Evolutionary conservation across 2,888 invertebrate genomes (phyloP).

Genomic region (Pammene aurita): DNA sequence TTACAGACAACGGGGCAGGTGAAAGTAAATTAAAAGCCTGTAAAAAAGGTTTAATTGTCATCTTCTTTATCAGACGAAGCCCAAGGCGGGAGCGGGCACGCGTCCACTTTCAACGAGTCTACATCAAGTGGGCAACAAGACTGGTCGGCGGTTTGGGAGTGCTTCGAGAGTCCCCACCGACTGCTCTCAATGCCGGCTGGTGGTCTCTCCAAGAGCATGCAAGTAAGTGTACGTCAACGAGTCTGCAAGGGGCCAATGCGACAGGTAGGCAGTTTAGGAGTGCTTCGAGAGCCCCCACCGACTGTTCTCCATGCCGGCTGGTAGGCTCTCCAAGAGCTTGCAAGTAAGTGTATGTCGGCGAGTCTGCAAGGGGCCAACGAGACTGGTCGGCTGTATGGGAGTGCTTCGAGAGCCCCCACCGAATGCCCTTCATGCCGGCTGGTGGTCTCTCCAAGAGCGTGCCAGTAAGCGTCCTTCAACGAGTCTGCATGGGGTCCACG

Average conservation of each 20-base stretch:
- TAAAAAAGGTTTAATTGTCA: no score
- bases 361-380: slow-evolving; percentile 84
- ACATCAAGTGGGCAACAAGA: slow-evolving; percentile 87
- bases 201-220: slow-evolving; percentile 90
- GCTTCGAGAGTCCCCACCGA: slow-evolving; percentile 91
- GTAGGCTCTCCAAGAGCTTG: no score
- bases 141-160: slow-evolving; percentile 93
- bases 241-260: not conserved
- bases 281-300: no score
- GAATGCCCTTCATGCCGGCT: slow-evolving; percentile 85
- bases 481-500: no score
- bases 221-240: slow-evolving; percentile 63
- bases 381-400: slow-evolving; percentile 94
- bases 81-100: slow-evolving; percentile 67
- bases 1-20: no score
- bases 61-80: slow-evolving; percentile 60
- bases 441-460: slow-evolving; percentile 89
- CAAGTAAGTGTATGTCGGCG: slow-evolving; percentile 52
- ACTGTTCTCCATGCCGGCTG: no score
- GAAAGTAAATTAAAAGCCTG: no score
- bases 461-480: slow-evolving; percentile 75
- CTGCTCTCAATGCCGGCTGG: slow-evolving; percentile 86
- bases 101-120: slow-evolving; percentile 77
- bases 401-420: slow-evolving; percentile 92
- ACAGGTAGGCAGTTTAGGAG: no score